Conservation (phyloP, 1,140 invertebrate species). For the Vanessa atalanta region DNA sequence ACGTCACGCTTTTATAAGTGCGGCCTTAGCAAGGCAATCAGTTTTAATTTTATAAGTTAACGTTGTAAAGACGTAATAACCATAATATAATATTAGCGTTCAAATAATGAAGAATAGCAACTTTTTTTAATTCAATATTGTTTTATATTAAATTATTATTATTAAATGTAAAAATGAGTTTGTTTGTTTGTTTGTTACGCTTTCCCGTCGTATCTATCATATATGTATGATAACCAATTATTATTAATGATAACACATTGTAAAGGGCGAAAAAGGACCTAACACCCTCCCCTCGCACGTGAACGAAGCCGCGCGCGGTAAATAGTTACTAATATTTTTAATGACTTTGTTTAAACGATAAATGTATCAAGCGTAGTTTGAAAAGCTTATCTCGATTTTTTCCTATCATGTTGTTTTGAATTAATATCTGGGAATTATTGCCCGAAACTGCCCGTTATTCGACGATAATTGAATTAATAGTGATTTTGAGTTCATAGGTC, state of each 20-base stretch:
- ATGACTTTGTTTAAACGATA: no score
- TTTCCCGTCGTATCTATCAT: no score
- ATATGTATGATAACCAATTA: no score
- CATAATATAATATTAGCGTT: no score
- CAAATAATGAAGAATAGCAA: no score
- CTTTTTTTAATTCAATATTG: conserved; percentile 12
- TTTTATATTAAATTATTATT: not conserved
- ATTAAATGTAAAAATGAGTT: no score
- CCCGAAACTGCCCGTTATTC: not conserved
- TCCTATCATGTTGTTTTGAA: not conserved
- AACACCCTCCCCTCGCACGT: no score
- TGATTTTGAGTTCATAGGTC: not conserved
- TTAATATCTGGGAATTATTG: not conserved
- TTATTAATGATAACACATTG: no score
- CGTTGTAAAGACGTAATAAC: conserved; percentile 21
- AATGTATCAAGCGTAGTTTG: not conserved
- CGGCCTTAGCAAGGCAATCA: conserved; percentile 18
- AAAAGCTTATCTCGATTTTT: conserved; percentile 1
- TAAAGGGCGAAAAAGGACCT: no score
- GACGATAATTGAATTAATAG: not conserved
- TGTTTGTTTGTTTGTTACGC: no score
- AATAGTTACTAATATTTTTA: no score
- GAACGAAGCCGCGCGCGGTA: no score
- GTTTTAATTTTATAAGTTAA: conserved; percentile 30
- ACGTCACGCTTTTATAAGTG: conserved; percentile 46